These are phyloP conservation scores for Neoaliturus tenellus DNA, from an alignment of 2,888 invertebrate species.

Conservation along the genomic window DNA sequence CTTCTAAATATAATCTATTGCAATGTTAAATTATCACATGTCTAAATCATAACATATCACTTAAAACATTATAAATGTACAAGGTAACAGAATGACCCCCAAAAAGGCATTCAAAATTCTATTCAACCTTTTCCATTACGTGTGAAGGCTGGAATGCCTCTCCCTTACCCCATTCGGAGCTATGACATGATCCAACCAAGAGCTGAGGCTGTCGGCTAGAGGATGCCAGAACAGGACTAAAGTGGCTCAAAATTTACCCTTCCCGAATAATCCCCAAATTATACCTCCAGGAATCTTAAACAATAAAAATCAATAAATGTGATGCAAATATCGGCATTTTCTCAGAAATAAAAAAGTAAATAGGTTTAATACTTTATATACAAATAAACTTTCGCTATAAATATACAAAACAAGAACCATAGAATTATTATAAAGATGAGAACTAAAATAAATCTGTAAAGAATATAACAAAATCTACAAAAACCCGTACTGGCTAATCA, in stretches of 20 bases:
- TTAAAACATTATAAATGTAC: constrained; percentile 49
- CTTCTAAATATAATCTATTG: constrained; percentile 42
- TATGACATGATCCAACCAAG: constrained; percentile 33
- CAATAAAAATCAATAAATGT: neutral
- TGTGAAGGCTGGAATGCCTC: neutral
- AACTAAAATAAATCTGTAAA: neutral
- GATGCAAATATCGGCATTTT: constrained; percentile 9
- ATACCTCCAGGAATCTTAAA: constrained; percentile 33
- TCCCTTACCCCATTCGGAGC: neutral
- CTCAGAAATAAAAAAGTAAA: neutral
- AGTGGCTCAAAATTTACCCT: neutral
- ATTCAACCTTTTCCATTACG: constrained; percentile 19
- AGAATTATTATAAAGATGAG: constrained; percentile 6
- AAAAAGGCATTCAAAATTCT: constrained; percentile 1
- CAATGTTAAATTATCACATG: constrained; percentile 46
- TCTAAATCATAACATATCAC: constrained; percentile 44
- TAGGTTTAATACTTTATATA: constrained; percentile 38
- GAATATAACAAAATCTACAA: constrained; percentile 21
- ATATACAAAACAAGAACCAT: constrained; percentile 34
- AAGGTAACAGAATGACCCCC: constrained; percentile 44
- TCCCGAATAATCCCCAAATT: constrained; percentile 28
- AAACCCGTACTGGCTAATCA: neutral
- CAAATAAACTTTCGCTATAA: constrained; percentile 34
- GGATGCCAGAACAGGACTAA: neutral
- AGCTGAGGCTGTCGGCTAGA: neutral